Percentiles rank a stretch among this genome's conserved stretches.
Evolutionary conservation across 1,140 invertebrate species (phyloP).

Genomic region (Calycopis cecrops): DNA sequence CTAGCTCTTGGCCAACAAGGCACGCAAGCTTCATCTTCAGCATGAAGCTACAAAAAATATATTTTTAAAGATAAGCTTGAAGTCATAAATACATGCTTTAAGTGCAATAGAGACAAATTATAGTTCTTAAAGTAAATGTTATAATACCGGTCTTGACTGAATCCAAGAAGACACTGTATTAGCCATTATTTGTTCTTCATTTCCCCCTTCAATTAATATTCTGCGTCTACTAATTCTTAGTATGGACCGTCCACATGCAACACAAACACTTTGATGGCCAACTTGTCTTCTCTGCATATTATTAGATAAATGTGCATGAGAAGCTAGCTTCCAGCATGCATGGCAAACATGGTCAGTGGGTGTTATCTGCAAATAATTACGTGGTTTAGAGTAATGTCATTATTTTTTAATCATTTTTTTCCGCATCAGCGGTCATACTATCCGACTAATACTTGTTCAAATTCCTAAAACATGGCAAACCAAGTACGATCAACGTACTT

Average conservation of each 20-base stretch:
- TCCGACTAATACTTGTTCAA: too few species aligned
- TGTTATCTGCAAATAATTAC: constrained; percentile 22
- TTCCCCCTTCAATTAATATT: constrained; percentile 1
- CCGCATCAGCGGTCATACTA: too few species aligned
- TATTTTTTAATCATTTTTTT: too few species aligned
- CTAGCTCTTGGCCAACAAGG: background rate
- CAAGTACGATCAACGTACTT: too few species aligned
- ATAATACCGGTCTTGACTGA: background rate
- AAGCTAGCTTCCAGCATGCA: constrained; percentile 18
- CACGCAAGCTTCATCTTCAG: constrained; percentile 6
- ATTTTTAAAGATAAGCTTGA: background rate
- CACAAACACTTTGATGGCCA: background rate
- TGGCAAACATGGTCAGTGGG: constrained; percentile 22
- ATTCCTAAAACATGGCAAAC: too few species aligned
- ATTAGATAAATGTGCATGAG: constrained; percentile 6
- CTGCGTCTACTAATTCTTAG: background rate
- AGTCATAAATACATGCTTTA: background rate
- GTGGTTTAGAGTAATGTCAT: background rate
- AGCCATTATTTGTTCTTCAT: constrained; percentile 1
- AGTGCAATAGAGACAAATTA: background rate
- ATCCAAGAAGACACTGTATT: constrained; percentile 1
- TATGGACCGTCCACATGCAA: background rate
- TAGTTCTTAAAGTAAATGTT: background rate
- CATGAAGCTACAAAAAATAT: background rate
- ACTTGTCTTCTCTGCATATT: constrained; percentile 4